Evolutionary conservation across 2,888 invertebrate genomes (phyloP).

Genomic region (Meteorus colon): DNA sequence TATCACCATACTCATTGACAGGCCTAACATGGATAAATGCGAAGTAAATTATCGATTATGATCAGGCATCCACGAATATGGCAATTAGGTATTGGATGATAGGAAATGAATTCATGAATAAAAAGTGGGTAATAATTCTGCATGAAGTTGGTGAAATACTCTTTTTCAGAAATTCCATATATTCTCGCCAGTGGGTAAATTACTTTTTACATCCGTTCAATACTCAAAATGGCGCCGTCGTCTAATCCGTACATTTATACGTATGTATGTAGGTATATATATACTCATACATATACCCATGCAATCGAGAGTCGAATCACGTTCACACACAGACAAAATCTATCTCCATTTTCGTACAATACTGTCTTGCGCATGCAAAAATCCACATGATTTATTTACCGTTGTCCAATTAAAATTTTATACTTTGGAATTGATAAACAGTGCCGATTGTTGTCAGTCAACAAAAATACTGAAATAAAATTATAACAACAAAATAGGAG

Average conservation of each 20-base stretch:
- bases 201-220: slow-evolving; percentile 18
- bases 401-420: slow-evolving; percentile 6
- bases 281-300: slow-evolving; percentile 11
- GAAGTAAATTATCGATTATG: not conserved
- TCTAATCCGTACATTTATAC: slow-evolving; percentile 12
- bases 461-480: not conserved
- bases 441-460: not conserved
- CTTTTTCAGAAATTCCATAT: not conserved
- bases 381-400: not conserved
- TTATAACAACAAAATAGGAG: not conserved
- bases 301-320: slow-evolving; percentile 25
- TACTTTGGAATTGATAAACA: not conserved
- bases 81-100: not conserved
- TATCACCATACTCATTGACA: slow-evolving; percentile 15
- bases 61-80: not conserved
- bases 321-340: slow-evolving; percentile 22
- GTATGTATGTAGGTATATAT: not conserved
- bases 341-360: slow-evolving; percentile 24
- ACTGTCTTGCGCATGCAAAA: slow-evolving; percentile 28
- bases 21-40: not conserved
- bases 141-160: not conserved
- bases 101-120: not conserved
- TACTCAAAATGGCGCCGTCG: slow-evolving; percentile 37
- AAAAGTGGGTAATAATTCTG: not conserved
- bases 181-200: not conserved